Conservation (phyloP, 2,888 invertebrate species). For the Phoenoteleia sp. region DNA sequence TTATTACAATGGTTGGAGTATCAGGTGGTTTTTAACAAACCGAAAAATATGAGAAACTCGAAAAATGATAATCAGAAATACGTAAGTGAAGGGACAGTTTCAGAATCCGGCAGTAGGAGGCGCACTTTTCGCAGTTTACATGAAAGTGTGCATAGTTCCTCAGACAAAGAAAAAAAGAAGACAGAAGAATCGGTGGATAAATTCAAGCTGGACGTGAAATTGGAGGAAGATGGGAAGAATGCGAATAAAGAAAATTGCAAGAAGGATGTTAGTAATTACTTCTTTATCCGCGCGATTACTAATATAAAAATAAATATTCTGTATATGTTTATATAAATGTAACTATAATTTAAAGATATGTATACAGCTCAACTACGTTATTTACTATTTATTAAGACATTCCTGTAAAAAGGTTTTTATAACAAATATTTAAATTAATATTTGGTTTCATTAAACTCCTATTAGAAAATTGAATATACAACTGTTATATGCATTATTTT, state of each 20-base stretch:
- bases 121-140: constrained; percentile 83
- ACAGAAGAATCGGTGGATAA: constrained; percentile 77
- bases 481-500: no score
- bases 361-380: no score
- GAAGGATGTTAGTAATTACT: constrained; percentile 75
- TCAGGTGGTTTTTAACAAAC: constrained; percentile 82
- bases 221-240: constrained; percentile 77
- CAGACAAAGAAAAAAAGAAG: constrained; percentile 83
- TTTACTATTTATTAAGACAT: no score
- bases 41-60: constrained; percentile 71
- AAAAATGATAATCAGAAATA: constrained; percentile 75
- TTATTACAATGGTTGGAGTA: constrained; percentile 90
- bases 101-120: constrained; percentile 81
- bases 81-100: constrained; percentile 80
- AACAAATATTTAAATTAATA: no score
- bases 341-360: no score
- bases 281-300: no score
- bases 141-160: constrained; percentile 85
- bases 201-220: constrained; percentile 76
- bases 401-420: no score
- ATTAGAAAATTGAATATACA: no score
- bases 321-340: no score
- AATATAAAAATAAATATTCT: no score
- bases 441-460: no score
- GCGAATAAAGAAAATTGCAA: constrained; percentile 70